A percentile compares a stretch with the other conserved stretches of the same genome.
These are phyloP conservation scores for Bombus terrestris DNA, from an alignment of 1,140 invertebrate species.

Conservation along the genomic window DNA sequence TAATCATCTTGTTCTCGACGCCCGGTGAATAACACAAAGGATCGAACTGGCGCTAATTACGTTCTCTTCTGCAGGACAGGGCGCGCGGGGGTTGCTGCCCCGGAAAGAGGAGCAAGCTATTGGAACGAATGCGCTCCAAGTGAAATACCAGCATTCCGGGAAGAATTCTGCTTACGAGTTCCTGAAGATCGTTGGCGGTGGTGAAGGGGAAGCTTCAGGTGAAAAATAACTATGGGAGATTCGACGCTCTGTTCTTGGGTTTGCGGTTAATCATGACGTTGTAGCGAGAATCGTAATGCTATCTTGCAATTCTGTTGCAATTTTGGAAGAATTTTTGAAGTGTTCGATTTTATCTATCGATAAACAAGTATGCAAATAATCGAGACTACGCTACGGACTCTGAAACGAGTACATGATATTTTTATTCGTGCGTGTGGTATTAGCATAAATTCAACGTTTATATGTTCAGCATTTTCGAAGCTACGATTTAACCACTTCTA, in stretches of 20 bases:
- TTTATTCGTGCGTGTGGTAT: too few species aligned
- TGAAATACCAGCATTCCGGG: background rate
- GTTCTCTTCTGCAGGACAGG: conserved; percentile 34
- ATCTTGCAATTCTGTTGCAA: too few species aligned
- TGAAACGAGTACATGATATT: too few species aligned
- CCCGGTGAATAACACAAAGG: conserved; percentile 69
- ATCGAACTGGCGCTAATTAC: conserved; percentile 75
- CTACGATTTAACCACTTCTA: too few species aligned
- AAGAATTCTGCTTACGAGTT: background rate
- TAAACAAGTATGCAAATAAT: too few species aligned
- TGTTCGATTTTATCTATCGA: too few species aligned
- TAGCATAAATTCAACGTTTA: too few species aligned
- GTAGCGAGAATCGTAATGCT: too few species aligned
- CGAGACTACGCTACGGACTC: too few species aligned
- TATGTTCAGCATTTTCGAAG: too few species aligned
- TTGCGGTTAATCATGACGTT: too few species aligned
- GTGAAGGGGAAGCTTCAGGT: background rate
- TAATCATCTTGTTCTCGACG: conserved; percentile 76
- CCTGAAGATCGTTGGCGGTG: background rate
- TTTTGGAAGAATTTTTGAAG: too few species aligned
- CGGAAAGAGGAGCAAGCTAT: conserved; percentile 20
- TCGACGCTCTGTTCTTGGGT: background rate
- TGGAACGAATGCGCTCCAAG: conserved; percentile 46
- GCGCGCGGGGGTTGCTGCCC: conserved; percentile 7
- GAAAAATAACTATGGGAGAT: background rate